Percentiles rank a stretch among this genome's conserved stretches.
phyloP scores from a whole-genome alignment of 2,888 invertebrate genomes.

The Stegophylla sp. region DNA sequence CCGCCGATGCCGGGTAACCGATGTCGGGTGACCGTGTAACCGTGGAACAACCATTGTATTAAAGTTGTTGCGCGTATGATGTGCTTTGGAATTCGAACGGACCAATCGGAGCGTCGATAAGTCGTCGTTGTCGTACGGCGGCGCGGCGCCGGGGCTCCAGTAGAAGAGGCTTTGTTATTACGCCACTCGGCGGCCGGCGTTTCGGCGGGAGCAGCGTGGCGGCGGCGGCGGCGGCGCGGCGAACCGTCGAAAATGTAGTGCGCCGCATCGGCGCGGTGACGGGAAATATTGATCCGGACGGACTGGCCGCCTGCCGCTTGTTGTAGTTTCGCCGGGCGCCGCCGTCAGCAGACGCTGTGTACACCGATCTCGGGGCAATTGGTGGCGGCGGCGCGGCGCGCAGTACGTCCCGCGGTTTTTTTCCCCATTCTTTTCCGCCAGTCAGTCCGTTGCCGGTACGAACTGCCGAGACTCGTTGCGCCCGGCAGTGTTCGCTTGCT shows the following conservation, averaged over 20 bases:
- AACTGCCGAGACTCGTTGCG: background rate
- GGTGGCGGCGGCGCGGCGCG: constrained; percentile 33
- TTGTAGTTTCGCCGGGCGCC: constrained; percentile 35
- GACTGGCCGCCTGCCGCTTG: constrained; percentile 47
- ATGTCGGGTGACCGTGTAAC: too few relatives aligned
- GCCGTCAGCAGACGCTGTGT: constrained; percentile 49
- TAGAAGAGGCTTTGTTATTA: too few relatives aligned
- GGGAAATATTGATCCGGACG: constrained; percentile 56
- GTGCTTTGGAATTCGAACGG: too few relatives aligned
- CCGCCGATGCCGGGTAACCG: too few relatives aligned
- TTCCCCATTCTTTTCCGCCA: background rate
- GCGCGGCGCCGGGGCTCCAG: too few relatives aligned
- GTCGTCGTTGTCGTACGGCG: too few relatives aligned
- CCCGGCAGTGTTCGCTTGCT: constrained; percentile 8
- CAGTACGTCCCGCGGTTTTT: constrained; percentile 45
- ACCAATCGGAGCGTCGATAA: too few relatives aligned
- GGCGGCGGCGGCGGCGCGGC: background rate
- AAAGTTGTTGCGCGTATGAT: too few relatives aligned
- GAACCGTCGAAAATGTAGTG: constrained; percentile 17
- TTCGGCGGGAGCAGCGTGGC: background rate
- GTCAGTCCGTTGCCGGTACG: constrained; percentile 44
- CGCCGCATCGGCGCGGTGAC: constrained; percentile 33
- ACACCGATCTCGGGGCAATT: constrained; percentile 50
- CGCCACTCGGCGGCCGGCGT: too few relatives aligned
- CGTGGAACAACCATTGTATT: too few relatives aligned